phyloP scores from a whole-genome alignment of 2,797 vertebrate genomes.

The Octomys mimax region DNA sequence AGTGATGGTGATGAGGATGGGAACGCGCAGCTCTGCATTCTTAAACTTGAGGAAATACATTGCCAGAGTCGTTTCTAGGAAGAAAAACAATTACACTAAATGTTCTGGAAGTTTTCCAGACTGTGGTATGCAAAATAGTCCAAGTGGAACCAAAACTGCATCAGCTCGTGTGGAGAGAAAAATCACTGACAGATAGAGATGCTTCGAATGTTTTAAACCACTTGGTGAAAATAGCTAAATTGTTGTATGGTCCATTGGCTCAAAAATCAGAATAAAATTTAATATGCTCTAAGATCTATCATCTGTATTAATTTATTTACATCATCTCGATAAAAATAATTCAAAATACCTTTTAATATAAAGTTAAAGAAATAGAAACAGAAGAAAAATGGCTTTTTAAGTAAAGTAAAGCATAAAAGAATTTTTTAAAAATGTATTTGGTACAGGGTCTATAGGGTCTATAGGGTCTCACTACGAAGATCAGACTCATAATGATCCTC shows the following conservation, averaged over 20 bases:
- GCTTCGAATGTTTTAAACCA: neutral
- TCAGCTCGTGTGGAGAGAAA: neutral
- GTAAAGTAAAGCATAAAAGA: neutral
- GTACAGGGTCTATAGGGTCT: no score
- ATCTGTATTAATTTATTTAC: slow-evolving; percentile 14
- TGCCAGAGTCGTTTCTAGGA: neutral
- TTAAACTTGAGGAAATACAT: neutral
- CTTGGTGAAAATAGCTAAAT: neutral
- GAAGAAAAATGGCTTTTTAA: neutral
- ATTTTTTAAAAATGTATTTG: neutral
- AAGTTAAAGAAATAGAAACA: neutral
- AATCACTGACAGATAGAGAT: neutral
- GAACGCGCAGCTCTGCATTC: neutral
- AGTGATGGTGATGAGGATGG: neutral
- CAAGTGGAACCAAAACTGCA: neutral
- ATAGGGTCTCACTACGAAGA: no score
- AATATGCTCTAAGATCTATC: slow-evolving; percentile 1
- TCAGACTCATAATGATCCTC: no score
- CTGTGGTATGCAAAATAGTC: neutral
- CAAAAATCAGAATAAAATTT: neutral
- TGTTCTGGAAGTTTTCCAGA: slow-evolving; percentile 9
- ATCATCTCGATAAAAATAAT: neutral
- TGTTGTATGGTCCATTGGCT: neutral
- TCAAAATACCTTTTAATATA: slow-evolving; percentile 7
- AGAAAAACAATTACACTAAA: slow-evolving; percentile 53